phyloP scores from a whole-genome alignment of 2,797 vertebrate species.

The Lerista edwardsae region DNA sequence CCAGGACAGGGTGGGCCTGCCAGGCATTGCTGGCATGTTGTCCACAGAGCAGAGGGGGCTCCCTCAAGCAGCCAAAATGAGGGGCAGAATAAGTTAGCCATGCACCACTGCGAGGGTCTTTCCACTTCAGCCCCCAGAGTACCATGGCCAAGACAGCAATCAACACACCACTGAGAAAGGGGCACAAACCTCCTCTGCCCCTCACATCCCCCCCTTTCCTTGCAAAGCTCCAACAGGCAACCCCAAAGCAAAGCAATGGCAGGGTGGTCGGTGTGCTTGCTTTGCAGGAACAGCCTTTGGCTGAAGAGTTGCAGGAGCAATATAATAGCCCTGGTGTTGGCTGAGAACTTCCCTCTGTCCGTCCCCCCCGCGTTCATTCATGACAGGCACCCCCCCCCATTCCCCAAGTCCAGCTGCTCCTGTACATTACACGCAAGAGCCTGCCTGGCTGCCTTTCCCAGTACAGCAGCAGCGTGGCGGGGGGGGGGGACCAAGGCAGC shows the following conservation, averaged over 20 bases:
- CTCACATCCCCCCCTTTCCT: no score
- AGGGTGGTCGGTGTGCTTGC: not conserved
- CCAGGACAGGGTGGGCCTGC: no score
- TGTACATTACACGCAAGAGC: not conserved
- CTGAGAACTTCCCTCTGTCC: not conserved
- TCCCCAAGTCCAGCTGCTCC: not conserved
- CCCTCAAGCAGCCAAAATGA: no score
- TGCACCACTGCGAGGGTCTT: no score
- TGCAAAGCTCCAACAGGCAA: not conserved
- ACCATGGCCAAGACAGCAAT: not conserved
- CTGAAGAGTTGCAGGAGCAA: not conserved
- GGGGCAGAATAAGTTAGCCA: no score
- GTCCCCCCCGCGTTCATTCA: not conserved
- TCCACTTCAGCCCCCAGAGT: not conserved
- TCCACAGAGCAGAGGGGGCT: no score
- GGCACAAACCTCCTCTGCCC: not conserved
- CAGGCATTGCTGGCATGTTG: no score
- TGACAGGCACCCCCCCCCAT: not conserved
- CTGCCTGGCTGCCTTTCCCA: not conserved
- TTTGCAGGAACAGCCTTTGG: not conserved
- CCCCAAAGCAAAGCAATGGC: not conserved
- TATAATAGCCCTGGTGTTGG: not conserved
- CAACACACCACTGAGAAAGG: not conserved
- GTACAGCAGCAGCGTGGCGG: no score
- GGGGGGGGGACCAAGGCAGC: no score